Conservation (phyloP, 2,797 vertebrate species). For the Sebastes cheni region DNA sequence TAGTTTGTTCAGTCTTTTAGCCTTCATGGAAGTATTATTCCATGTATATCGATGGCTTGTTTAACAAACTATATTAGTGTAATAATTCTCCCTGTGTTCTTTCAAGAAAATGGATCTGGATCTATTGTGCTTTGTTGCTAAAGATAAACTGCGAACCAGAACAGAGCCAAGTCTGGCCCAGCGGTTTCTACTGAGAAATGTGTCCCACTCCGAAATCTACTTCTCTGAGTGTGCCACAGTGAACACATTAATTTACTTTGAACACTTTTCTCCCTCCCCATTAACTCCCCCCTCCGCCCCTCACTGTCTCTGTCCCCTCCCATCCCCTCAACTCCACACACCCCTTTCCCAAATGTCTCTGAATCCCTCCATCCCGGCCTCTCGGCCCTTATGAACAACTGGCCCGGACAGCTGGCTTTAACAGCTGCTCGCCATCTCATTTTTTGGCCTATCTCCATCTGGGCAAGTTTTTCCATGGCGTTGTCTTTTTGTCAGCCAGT, state of each 20-base stretch:
- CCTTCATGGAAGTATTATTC: not conserved
- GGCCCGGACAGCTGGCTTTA: slow-evolving; percentile 68
- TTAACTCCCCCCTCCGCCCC: not conserved
- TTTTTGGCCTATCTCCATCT: slow-evolving; percentile 48
- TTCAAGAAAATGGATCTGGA: not conserved
- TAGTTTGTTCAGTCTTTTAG: not conserved
- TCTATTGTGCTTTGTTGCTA: not conserved
- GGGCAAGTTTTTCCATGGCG: slow-evolving; percentile 26
- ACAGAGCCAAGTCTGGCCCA: not conserved
- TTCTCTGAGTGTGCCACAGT: not conserved
- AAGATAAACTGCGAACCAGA: not conserved
- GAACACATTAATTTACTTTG: not conserved
- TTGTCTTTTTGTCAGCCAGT: slow-evolving; percentile 14
- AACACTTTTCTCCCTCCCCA: not conserved
- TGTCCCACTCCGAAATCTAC: not conserved
- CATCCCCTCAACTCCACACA: not conserved
- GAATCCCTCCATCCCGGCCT: slow-evolving; percentile 48
- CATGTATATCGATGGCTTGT: not conserved
- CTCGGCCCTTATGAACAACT: slow-evolving; percentile 53
- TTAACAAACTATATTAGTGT: not conserved
- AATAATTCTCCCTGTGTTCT: not conserved
- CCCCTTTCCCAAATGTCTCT: slow-evolving; percentile 9
- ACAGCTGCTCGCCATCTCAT: slow-evolving; percentile 67
- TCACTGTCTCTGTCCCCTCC: slow-evolving; percentile 3
- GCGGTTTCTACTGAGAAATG: slow-evolving; percentile 12